Evolutionary conservation across 2,113 vertebrate species (phyloP), one percentile per base, ranked within the genome.

Genomic region (Oreochromis niloticus): DNA sequence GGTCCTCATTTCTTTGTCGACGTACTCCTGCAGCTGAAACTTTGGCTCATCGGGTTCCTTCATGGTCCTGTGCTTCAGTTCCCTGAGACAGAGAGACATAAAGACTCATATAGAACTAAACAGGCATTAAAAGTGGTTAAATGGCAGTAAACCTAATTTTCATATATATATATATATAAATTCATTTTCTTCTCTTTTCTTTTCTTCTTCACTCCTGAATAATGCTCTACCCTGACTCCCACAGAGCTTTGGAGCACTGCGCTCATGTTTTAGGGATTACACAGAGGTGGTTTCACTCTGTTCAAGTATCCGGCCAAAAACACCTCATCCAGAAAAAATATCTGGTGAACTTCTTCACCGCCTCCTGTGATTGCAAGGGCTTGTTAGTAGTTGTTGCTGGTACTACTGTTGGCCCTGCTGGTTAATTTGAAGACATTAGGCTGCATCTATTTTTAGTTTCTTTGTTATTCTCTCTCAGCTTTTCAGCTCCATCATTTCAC

Each of bases 21-120:
- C 96, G 1, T 98, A 99, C 90, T 99, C 97, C 0, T 99, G 98
- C 84, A 99, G 97, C 94, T 96, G 97, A 93, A 99, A 99, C 94
- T 94, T 97, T 14, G 98, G 97, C 92, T 99, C 97, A 0, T 97
- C 97, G 12, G 97, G 96, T 81, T 96, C 94, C 92, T 97, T 98
- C 95, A 95, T 96, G 91, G 96, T 96, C 88, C 98, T 96, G 96
- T 99, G 97, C 94, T 98, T 99, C 96, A 99, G 88, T 78, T 99
- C 98, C 95, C 98, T 99, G 4, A 87, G 5, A 82, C 3, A 27
- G 13, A 46, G 6, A 8, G 9, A 32, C 50, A 48, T 16, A 27
- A 46, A 24, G 66, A 17, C 39, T 73, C 8, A 10, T 4, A 46
- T 46, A 48, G 14, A 73, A 48, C 68, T 43, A 43, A 71, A 24